Percentiles rank a stretch among this genome's conserved stretches.
These are phyloP conservation scores for Yponomeuta malinellus DNA, from an alignment of 2,888 invertebrate species.

Conservation along the genomic window DNA sequence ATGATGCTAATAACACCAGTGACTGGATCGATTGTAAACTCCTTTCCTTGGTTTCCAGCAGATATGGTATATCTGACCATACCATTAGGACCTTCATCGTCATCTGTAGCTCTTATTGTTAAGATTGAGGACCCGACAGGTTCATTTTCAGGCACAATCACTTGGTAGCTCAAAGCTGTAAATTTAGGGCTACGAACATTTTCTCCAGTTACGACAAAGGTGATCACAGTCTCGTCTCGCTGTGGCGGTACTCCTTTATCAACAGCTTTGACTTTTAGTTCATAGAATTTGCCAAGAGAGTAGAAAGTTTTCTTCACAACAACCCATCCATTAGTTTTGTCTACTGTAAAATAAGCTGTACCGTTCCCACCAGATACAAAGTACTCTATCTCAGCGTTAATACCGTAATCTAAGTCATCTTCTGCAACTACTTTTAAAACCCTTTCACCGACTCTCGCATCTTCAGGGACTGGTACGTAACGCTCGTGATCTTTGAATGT, in stretches of 20 bases:
- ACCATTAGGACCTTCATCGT: conserved; percentile 92
- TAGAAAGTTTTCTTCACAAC: conserved; percentile 78
- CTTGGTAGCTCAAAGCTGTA: conserved; percentile 89
- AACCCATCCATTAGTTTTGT: conserved; percentile 88
- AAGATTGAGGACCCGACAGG: conserved; percentile 89
- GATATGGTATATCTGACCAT: conserved; percentile 89
- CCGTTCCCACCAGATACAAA: conserved; percentile 84
- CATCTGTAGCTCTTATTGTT: conserved; percentile 89
- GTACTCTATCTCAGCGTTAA: conserved; percentile 93
- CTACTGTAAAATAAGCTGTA: conserved; percentile 82
- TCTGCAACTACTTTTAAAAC: conserved; percentile 84
- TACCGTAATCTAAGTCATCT: conserved; percentile 88
- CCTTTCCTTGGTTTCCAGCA: conserved; percentile 86
- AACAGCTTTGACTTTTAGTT: conserved; percentile 82
- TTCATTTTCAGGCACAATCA: conserved; percentile 94
- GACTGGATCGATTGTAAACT: conserved; percentile 85
- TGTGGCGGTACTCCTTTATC: conserved; percentile 94
- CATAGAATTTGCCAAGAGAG: conserved; percentile 78
- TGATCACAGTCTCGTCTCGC: conserved; percentile 83
- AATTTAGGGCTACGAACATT: conserved; percentile 89
- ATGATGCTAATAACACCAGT: conserved; percentile 88
- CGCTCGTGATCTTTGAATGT: conserved; percentile 85
- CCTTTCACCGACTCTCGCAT: conserved; percentile 81
- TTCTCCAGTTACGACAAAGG: conserved; percentile 88
- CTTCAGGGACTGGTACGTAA: conserved; percentile 88